Base-by-base conservation (phyloP, 2,888 invertebrate species). In the Auanema freiburgensis region DNA sequence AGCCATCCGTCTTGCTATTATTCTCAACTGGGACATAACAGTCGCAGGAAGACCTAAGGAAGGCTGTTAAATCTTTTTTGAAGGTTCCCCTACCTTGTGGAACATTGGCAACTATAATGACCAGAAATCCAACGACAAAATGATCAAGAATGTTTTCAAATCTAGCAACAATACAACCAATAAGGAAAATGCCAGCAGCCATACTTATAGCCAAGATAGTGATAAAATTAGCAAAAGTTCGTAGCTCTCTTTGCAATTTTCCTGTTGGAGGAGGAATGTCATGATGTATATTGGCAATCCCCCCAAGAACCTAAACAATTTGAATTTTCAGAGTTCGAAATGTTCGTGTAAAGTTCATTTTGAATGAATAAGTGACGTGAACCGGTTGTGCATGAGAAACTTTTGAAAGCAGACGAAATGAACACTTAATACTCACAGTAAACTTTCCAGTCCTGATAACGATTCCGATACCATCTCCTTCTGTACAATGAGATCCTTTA, bases 1-100 rank as follows among this genome's bases (percentile, higher is more conserved):
- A 82, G 98, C 98, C 98, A 99, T 98, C 87, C 98, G 90, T 76
- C 98, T 90, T 63, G 97, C 81, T 56, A 82, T 81, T 49, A 81
- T 81, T 58, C 70, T 66, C 40, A 81, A 44, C 55, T 81, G 81
- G 0, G 79, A 80, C 77, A 83, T 80, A 5, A 82, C 78, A n/a
- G 79, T 82, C 5, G 82, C 82, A 8, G 82, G 82, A 4, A 82
- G 71, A 16, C 81, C 55, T 55, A 43, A 40, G 14, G 11, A 43
- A 43, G 11, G 11, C 43, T 43, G 43, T 12, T 43, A n/a, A 43
- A 43, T 12, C n/a, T 12, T 12, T n/a, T 43, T 11, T 43, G 43
- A 11, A 43, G 11, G 12, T 12, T 12, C n/a, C 43, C 43, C 43
- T 12, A 41, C 53, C 70, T 54, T 77, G 76, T n/a, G 76, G 76